phyloP scores from a whole-genome alignment of 1,140 invertebrate genomes.

The Macrocentrus cingulum region DNA sequence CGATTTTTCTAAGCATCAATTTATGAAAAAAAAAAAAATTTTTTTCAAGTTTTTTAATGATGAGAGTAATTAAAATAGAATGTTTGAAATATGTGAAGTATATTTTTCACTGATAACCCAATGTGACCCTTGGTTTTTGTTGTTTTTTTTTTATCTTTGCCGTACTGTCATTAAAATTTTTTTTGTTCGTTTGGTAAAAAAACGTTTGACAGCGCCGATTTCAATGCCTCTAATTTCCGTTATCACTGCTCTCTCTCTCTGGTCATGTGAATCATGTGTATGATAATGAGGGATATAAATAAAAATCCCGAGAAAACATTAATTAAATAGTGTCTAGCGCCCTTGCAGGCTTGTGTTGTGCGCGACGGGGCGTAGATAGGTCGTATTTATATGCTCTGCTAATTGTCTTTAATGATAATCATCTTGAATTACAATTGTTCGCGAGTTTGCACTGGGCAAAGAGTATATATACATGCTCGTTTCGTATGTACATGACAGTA shows the following conservation, averaged over 20 bases:
- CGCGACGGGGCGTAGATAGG: conserved; percentile 52
- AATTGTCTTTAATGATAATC: conserved; percentile 57
- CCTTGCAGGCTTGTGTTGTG: conserved; percentile 37
- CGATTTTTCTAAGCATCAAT: too few species aligned
- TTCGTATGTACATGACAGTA: too few species aligned
- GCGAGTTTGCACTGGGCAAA: conserved; percentile 44
- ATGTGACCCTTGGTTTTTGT: background rate
- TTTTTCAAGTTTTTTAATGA: too few species aligned
- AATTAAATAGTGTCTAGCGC: conserved; percentile 32
- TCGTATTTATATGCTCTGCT: conserved; percentile 56
- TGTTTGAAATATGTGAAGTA: too few species aligned
- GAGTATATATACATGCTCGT: conserved; percentile 10
- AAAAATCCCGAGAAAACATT: conserved; percentile 27
- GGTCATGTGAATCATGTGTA: background rate
- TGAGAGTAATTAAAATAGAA: too few species aligned
- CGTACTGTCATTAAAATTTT: background rate
- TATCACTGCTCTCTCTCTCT: background rate
- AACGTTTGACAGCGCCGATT: background rate
- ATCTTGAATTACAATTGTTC: conserved; percentile 55
- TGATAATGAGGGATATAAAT: background rate
- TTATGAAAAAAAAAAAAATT: too few species aligned
- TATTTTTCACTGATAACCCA: conserved; percentile 1
- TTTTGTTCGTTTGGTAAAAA: background rate
- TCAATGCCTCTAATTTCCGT: background rate
- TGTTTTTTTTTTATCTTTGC: too few species aligned